phyloP scores from a whole-genome alignment of 2,888 invertebrate species.

The Xanthorhoe spadicearia region DNA sequence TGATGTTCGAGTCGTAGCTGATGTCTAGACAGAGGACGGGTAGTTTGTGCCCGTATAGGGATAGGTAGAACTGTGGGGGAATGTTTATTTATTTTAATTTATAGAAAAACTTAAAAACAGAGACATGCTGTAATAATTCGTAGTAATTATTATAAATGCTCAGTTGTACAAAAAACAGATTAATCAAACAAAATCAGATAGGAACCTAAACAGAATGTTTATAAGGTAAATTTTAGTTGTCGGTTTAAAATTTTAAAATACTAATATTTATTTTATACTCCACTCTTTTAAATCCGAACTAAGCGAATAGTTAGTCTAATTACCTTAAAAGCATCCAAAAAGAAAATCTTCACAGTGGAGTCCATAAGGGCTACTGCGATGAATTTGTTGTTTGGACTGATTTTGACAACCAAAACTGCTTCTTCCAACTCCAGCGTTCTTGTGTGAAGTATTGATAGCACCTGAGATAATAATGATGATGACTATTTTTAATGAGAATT shows the following conservation, averaged over 20 bases:
- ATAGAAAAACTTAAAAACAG: no score
- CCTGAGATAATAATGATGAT: slow-evolving; percentile 75
- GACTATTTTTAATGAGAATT: no score
- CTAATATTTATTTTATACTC: no score
- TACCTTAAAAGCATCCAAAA: slow-evolving; percentile 97
- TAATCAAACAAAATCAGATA: no score
- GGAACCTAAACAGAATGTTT: no score
- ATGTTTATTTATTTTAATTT: background rate
- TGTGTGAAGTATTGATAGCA: slow-evolving; percentile 91
- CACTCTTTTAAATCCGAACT: no score
- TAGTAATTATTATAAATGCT: no score
- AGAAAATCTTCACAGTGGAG: slow-evolving; percentile 97
- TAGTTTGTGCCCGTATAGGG: slow-evolving; percentile 97
- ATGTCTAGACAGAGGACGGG: slow-evolving; percentile 98
- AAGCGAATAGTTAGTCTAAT: no score
- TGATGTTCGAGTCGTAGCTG: slow-evolving; percentile 92
- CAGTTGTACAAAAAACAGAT: no score
- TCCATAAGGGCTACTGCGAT: slow-evolving; percentile 96
- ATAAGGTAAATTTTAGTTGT: no score
- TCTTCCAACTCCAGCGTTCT: slow-evolving; percentile 95
- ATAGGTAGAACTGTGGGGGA: slow-evolving; percentile 91
- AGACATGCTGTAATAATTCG: no score
- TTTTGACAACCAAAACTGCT: slow-evolving; percentile 91
- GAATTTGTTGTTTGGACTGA: slow-evolving; percentile 94
- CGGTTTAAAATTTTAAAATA: no score